Evolutionary conservation across 2,797 vertebrate genomes (phyloP).

Genomic region (Ibycter americanus): DNA sequence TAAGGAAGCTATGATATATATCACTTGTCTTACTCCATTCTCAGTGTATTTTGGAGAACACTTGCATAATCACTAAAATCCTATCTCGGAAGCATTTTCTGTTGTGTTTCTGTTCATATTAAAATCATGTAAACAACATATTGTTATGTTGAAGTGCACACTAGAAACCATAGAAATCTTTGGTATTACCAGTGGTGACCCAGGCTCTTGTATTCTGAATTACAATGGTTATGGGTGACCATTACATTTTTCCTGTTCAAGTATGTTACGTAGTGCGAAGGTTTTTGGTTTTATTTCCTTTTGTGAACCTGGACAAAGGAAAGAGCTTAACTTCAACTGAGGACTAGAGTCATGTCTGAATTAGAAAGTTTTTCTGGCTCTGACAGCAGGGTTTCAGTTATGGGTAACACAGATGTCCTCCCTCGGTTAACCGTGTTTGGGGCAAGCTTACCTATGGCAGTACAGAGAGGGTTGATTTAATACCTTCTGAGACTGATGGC

Average conservation of each 20-base stretch:
- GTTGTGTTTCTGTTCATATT: not conserved
- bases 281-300: not conserved
- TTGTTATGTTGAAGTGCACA: not conserved
- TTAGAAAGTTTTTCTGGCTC: not conserved
- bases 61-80: slow-evolving; percentile 7
- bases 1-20: not conserved
- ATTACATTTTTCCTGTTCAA: not conserved
- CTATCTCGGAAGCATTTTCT: slow-evolving; percentile 8
- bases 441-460: not conserved
- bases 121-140: not conserved
- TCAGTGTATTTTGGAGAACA: not conserved
- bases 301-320: not conserved
- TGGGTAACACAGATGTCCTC: not conserved
- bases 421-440: not conserved
- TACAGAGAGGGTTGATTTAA: not conserved
- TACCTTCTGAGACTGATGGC: not conserved
- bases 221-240: not conserved
- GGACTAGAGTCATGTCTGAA: not conserved
- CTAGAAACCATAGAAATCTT: not conserved
- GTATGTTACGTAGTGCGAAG: not conserved
- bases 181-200: not conserved
- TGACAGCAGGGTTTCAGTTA: not conserved
- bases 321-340: not conserved
- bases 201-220: not conserved
- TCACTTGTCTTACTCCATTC: not conserved